A percentile compares a stretch with the other conserved stretches of the same genome.
Conservation (phyloP, 2,888 invertebrate genomes). For the Plebejus anna region DNA sequence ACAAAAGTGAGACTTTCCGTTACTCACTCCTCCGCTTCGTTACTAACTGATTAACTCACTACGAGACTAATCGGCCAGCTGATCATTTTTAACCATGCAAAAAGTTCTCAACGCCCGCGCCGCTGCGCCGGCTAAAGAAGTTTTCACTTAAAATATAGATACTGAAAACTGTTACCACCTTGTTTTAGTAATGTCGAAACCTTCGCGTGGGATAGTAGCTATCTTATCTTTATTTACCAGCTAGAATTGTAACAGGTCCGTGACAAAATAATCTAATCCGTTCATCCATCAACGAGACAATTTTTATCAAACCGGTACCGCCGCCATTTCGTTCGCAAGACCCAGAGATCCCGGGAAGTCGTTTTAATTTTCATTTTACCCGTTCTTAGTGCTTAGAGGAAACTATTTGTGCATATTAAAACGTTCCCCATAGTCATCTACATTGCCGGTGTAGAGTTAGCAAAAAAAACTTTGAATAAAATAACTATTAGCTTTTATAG, state of each 20-base stretch:
- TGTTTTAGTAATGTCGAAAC: not conserved
- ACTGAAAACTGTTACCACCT: not conserved
- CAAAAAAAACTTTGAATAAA: constrained; percentile 10
- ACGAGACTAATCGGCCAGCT: no score
- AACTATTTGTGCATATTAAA: constrained; percentile 42
- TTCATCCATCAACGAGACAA: constrained; percentile 23
- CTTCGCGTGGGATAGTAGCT: constrained; percentile 23
- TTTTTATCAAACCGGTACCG: constrained; percentile 24
- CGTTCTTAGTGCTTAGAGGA: constrained; percentile 38
- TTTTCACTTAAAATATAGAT: no score
- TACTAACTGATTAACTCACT: no score
- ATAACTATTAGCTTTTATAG: not conserved
- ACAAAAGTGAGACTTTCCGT: no score
- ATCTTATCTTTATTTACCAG: constrained; percentile 23
- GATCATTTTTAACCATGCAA: no score
- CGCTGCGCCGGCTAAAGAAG: no score
- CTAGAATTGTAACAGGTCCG: constrained; percentile 28
- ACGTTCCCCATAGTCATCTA: constrained; percentile 28
- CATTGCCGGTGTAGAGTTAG: not conserved
- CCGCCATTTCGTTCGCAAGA: constrained; percentile 15
- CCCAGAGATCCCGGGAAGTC: constrained; percentile 35
- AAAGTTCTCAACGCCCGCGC: no score
- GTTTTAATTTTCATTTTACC: constrained; percentile 40
- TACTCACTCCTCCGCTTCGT: no score
- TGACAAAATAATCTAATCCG: constrained; percentile 24